Conservation (phyloP, 1,140 invertebrate species). For the Galleria mellonella region DNA sequence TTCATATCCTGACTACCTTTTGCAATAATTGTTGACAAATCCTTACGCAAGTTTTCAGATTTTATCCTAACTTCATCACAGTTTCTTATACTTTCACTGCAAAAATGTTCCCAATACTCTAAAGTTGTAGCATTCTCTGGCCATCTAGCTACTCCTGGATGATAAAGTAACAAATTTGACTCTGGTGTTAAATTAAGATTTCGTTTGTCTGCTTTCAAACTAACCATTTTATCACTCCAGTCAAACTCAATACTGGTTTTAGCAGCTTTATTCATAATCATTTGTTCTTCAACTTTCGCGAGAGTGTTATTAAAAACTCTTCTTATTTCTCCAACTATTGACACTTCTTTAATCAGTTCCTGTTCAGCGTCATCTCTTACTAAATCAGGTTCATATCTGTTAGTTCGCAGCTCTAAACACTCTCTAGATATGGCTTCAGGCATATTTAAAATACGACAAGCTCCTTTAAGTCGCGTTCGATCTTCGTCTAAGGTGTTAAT, state of each 20-base stretch:
- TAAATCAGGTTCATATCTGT: slow-evolving; percentile 86
- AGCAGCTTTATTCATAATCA: slow-evolving; percentile 82
- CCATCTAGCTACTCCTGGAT: slow-evolving; percentile 81
- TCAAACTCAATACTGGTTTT: slow-evolving; percentile 87
- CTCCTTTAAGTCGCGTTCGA: slow-evolving; percentile 77
- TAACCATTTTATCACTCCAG: slow-evolving; percentile 90
- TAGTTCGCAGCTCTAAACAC: slow-evolving; percentile 83
- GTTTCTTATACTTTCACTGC: slow-evolving; percentile 77
- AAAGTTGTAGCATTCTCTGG: slow-evolving; percentile 81
- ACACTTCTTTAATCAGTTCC: slow-evolving; percentile 83
- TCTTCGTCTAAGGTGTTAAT: slow-evolving; percentile 79
- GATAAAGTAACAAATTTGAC: slow-evolving; percentile 78
- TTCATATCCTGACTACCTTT: slow-evolving; percentile 82
- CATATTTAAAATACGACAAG: slow-evolving; percentile 77
- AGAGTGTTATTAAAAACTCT: slow-evolving; percentile 76
- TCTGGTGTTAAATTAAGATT: slow-evolving; percentile 77
- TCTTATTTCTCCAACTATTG: slow-evolving; percentile 80
- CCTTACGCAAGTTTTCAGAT: slow-evolving; percentile 76
- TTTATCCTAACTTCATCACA: slow-evolving; percentile 77
- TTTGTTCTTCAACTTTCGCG: slow-evolving; percentile 83
- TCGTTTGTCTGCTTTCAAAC: slow-evolving; percentile 81
- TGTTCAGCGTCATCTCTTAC: slow-evolving; percentile 88
- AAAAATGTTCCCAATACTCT: slow-evolving; percentile 82
- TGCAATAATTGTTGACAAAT: slow-evolving; percentile 76
- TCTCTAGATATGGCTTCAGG: slow-evolving; percentile 81